phyloP scores from a whole-genome alignment of 2,797 vertebrate species.

The Lagorchestes hirsutus region DNA sequence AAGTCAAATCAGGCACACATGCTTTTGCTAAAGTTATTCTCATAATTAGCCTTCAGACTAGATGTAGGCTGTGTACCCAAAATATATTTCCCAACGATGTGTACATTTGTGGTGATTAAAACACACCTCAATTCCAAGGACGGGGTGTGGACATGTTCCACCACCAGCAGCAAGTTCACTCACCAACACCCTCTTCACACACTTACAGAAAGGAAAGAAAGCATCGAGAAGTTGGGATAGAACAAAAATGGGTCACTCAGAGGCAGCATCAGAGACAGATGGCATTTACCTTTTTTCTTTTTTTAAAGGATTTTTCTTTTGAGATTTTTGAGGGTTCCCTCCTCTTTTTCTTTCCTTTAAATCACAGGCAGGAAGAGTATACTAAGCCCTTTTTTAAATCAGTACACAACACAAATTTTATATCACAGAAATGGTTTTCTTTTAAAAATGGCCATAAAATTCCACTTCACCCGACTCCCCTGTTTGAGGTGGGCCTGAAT shows the following conservation, averaged over 20 bases:
- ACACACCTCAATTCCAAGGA: not conserved
- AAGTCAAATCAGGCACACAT: slow-evolving; percentile 52
- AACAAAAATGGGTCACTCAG: not conserved
- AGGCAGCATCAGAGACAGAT: not conserved
- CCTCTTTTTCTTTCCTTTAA: not conserved
- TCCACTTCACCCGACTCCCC: not conserved
- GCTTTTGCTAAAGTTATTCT: slow-evolving; percentile 57
- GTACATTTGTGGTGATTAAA: slow-evolving; percentile 40
- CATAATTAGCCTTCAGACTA: slow-evolving; percentile 72
- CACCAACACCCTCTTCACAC: not conserved
- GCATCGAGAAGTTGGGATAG: not conserved
- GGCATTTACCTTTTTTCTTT: not conserved
- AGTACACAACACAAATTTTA: not conserved
- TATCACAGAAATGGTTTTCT: not conserved
- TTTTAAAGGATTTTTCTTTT: not conserved
- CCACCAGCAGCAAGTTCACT: slow-evolving; percentile 20
- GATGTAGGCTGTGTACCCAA: slow-evolving; percentile 58
- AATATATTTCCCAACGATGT: slow-evolving; percentile 32
- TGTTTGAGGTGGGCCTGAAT: not conserved
- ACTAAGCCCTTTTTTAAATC: not conserved
- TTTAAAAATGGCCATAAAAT: not conserved
- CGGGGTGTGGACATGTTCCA: slow-evolving; percentile 54
- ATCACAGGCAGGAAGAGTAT: not conserved
- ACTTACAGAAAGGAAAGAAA: not conserved
- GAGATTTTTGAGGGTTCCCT: not conserved